Percentiles rank a stretch among this genome's conserved stretches.
phyloP scores from a whole-genome alignment of 92 coral and sea anemone genomes.

The Epizoanthus rinbou region DNA sequence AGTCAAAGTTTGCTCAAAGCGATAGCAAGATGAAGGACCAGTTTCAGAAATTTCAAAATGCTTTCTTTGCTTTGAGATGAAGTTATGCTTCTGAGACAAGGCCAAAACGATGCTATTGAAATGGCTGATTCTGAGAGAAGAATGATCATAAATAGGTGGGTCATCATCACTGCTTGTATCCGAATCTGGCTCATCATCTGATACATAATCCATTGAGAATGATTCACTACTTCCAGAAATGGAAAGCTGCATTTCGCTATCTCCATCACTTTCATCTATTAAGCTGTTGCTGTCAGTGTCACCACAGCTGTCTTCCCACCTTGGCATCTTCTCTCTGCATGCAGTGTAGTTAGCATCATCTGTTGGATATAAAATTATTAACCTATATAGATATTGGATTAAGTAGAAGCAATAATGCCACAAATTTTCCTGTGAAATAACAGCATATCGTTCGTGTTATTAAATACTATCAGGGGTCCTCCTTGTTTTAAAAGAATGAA shows the following conservation, averaged over 20 bases:
- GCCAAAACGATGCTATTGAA: conserved; percentile 61
- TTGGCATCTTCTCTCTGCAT: conserved; percentile 24
- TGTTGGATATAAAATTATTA: conserved; percentile 3
- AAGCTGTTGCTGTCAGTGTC: conserved; percentile 27
- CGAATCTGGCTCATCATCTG: conserved; percentile 14
- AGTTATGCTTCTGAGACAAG: conserved; percentile 65
- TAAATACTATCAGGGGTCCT: too few species aligned
- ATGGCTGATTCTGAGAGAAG: conserved; percentile 53
- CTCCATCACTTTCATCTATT: conserved; percentile 11
- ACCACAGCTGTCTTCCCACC: conserved; percentile 16
- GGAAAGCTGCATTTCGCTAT: conserved; percentile 12
- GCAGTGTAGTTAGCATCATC: conserved; percentile 22
- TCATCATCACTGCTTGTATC: conserved; percentile 17
- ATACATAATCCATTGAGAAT: conserved; percentile 15
- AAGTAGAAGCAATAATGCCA: too few species aligned
- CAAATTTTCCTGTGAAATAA: too few species aligned
- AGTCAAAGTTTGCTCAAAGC: conserved; percentile 52
- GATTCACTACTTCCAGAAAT: conserved; percentile 9
- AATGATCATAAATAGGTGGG: conserved; percentile 58
- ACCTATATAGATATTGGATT: not conserved
- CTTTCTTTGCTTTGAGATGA: conserved; percentile 66
- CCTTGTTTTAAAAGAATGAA: too few species aligned
- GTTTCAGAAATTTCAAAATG: conserved; percentile 49
- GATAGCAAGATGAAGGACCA: conserved; percentile 60
- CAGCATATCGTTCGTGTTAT: too few species aligned